phyloP scores from a whole-genome alignment of 1,140 invertebrate species.

The Pachypeltis micranthus region DNA sequence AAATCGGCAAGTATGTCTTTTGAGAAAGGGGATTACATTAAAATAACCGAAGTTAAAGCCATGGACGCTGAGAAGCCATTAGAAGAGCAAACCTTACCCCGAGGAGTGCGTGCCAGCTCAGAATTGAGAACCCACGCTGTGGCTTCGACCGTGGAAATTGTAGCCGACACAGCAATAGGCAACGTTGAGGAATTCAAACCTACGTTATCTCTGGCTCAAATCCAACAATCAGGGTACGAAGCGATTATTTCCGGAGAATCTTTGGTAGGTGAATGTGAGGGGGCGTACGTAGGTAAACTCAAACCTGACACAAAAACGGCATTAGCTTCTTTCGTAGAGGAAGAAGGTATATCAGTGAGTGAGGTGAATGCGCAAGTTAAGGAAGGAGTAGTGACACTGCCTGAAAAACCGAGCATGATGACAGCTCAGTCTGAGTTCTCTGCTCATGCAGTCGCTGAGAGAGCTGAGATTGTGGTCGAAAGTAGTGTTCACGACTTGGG shows the following conservation, averaged over 20 bases:
- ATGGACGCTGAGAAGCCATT: slow-evolving; percentile 36
- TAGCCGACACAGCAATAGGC: slow-evolving; percentile 33
- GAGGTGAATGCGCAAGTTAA: slow-evolving; percentile 29
- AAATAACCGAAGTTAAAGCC: slow-evolving; percentile 23
- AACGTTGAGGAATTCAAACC: slow-evolving; percentile 32
- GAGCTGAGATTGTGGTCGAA: slow-evolving; percentile 33
- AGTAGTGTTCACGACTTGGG: slow-evolving; percentile 30
- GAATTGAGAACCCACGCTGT: slow-evolving; percentile 40
- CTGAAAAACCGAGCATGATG: slow-evolving; percentile 23
- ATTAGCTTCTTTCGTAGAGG: slow-evolving; percentile 31
- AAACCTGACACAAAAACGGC: slow-evolving; percentile 34
- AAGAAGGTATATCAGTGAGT: slow-evolving; percentile 36
- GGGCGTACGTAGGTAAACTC: slow-evolving; percentile 33
- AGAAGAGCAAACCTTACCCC: slow-evolving; percentile 24
- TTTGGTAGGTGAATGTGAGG: slow-evolving; percentile 40
- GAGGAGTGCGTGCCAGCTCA: slow-evolving; percentile 35
- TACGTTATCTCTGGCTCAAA: slow-evolving; percentile 34
- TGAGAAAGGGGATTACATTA: slow-evolving; percentile 24
- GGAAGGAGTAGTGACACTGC: slow-evolving; percentile 22
- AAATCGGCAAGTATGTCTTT: slow-evolving; percentile 23
- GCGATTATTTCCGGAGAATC: slow-evolving; percentile 40
- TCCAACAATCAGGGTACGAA: slow-evolving; percentile 36
- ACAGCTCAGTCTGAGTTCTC: slow-evolving; percentile 19
- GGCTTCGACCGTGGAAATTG: slow-evolving; percentile 40
- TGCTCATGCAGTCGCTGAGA: slow-evolving; percentile 26